Conservation (phyloP, 2,797 vertebrate species). For the Sebastes reedi region DNA sequence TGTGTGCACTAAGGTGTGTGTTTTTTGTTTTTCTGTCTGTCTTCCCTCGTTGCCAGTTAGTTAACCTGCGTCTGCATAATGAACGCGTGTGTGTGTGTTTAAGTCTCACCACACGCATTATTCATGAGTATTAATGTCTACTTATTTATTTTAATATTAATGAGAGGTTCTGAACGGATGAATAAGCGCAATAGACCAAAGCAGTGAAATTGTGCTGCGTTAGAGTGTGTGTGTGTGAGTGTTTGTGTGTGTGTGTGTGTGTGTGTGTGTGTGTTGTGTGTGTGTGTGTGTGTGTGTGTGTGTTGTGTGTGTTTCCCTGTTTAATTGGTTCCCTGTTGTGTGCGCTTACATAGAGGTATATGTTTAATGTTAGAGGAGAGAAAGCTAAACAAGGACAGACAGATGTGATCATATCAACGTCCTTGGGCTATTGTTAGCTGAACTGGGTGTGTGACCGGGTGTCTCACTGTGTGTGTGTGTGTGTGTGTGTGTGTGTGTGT, state of each 20-base stretch:
- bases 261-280: background rate
- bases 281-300: background rate
- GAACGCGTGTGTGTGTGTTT: slow-evolving; percentile 6
- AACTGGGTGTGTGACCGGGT: slow-evolving; percentile 19
- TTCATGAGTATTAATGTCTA: slow-evolving; percentile 72
- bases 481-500: background rate
- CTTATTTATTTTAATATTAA: slow-evolving; percentile 78
- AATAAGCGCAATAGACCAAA: slow-evolving; percentile 55
- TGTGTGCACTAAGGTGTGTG: background rate
- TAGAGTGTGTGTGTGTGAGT: background rate
- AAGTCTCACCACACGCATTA: slow-evolving; percentile 56
- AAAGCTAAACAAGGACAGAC: slow-evolving; percentile 45
- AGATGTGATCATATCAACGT: slow-evolving; percentile 55
- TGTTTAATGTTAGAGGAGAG: slow-evolving; percentile 34
- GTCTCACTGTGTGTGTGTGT: background rate
- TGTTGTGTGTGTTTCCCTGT: background rate
- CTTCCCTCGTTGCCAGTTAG: slow-evolving; percentile 3
- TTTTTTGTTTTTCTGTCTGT: background rate
- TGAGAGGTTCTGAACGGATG: slow-evolving; percentile 46
- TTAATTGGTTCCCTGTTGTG: slow-evolving; percentile 65
- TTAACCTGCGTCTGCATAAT: slow-evolving; percentile 32
- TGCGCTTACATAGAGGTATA: slow-evolving; percentile 29
- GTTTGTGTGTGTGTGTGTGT: background rate
- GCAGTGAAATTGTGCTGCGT: background rate
- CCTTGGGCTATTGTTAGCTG: slow-evolving; percentile 44